Evolutionary conservation across 30 jellyfish, hydroid and myxozoan species (phyloP).

Genomic region (Hydra vulgaris): DNA sequence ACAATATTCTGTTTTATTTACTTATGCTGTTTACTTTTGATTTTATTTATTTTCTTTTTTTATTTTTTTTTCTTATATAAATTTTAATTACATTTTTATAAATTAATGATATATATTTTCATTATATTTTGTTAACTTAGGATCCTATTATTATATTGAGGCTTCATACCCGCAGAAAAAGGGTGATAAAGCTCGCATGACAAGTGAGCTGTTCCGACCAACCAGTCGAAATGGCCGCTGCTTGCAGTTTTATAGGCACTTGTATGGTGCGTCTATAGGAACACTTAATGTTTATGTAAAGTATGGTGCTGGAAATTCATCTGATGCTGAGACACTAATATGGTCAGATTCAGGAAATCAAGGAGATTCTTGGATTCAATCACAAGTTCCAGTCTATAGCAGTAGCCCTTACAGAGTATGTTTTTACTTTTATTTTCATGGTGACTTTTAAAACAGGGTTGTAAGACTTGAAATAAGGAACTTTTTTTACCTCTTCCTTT

Average conservation of each 20-base stretch:
- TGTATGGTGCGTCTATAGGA: constrained; percentile 87
- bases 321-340: constrained; percentile 51
- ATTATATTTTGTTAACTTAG: constrained; percentile 15
- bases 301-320: constrained; percentile 72
- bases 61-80: too few species aligned
- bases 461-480: not conserved
- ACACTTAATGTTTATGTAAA: constrained; percentile 65
- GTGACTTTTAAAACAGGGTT: too few species aligned
- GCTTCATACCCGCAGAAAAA: constrained; percentile 62
- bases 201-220: constrained; percentile 64
- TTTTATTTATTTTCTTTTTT: too few species aligned
- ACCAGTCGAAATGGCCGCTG: constrained; percentile 64
- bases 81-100: too few species aligned
- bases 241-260: constrained; percentile 72
- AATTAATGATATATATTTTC: too few species aligned
- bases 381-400: constrained; percentile 81
- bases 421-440: not conserved
- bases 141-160: constrained; percentile 64
- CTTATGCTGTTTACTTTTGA: too few species aligned
- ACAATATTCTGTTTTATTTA: constrained; percentile 21
- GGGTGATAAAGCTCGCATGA: constrained; percentile 74
- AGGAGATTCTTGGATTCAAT: constrained; percentile 79
- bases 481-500: not conserved
- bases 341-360: constrained; percentile 93
- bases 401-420: constrained; percentile 50